Evolutionary conservation across 2,113 vertebrate genomes (phyloP).

Genomic region (Ramphastos sulfuratus): DNA sequence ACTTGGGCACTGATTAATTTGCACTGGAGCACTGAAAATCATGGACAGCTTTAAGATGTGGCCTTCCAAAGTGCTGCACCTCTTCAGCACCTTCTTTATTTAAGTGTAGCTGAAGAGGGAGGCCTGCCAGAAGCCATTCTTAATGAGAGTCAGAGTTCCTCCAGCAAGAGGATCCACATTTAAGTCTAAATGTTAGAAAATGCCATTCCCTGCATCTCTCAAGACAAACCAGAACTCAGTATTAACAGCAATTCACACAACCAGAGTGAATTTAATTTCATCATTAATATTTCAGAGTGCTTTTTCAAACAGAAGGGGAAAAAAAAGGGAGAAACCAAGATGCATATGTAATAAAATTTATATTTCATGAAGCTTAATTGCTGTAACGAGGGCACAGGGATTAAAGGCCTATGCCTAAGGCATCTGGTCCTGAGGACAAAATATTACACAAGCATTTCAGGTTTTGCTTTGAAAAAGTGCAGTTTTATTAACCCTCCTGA

Average conservation of each 20-base stretch:
- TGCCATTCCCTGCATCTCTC: neutral
- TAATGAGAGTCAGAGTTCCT: neutral
- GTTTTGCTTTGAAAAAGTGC: neutral
- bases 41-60: constrained; percentile 8
- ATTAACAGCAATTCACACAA: constrained; percentile 1
- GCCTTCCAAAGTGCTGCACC: neutral
- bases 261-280: neutral
- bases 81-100: neutral
- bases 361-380: constrained; percentile 65
- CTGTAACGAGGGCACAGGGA: constrained; percentile 43
- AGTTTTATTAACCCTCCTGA: neutral
- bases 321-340: constrained; percentile 22
- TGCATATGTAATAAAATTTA: constrained; percentile 24
- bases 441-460: neutral
- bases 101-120: neutral
- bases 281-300: constrained; percentile 47
- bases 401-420: constrained; percentile 19
- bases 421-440: constrained; percentile 14
- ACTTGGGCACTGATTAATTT: constrained; percentile 29
- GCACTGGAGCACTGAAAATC: constrained; percentile 28
- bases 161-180: neutral
- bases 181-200: constrained; percentile 22
- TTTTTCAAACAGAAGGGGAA: constrained; percentile 7
- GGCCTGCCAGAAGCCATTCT: neutral
- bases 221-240: neutral